These are phyloP conservation scores for Hippolais icterina DNA, from an alignment of 2,113 vertebrate genomes.

Conservation along the genomic window DNA sequence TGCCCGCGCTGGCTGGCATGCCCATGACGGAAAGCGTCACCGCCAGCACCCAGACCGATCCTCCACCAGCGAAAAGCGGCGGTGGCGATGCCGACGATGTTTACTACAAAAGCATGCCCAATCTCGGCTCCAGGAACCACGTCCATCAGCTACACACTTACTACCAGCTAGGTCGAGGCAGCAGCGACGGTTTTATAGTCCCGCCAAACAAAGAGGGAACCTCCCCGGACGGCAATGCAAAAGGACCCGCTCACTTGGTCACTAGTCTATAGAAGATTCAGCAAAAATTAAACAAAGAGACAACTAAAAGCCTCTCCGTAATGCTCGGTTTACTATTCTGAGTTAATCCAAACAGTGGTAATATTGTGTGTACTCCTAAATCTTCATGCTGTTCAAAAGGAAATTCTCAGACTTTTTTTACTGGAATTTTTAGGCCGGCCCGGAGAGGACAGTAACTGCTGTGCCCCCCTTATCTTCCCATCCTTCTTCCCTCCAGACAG, in stretches of 20 bases:
- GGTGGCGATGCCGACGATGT: conserved; percentile 85
- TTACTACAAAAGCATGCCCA: conserved; percentile 99
- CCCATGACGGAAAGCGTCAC: conserved; percentile 72
- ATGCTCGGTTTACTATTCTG: conserved; percentile 72
- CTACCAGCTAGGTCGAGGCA: conserved; percentile 95
- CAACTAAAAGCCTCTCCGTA: conserved; percentile 27
- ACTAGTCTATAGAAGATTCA: conserved; percentile 92
- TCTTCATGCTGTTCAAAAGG: conserved; percentile 72
- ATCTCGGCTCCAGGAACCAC: conserved; percentile 92
- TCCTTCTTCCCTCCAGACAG: conserved; percentile 56
- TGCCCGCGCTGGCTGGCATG: conserved; percentile 87
- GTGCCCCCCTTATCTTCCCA: conserved; percentile 14
- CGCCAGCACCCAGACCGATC: conserved; percentile 85
- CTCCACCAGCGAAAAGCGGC: conserved; percentile 81
- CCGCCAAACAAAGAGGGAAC: conserved; percentile 89
- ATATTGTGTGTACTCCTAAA: conserved; percentile 83
- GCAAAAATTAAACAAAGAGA: conserved; percentile 41
- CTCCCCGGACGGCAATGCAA: conserved; percentile 80
- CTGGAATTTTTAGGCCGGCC: conserved; percentile 77
- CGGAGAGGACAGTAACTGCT: conserved; percentile 70
- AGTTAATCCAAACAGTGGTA: conserved; percentile 83
- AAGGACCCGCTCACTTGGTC: conserved; percentile 92
- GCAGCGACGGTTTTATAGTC: conserved; percentile 95
- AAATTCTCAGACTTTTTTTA: conserved; percentile 74
- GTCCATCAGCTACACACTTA: conserved; percentile 94